Evolutionary conservation across 2,888 invertebrate genomes (phyloP).

Genomic region (Priocnemis perturbator): DNA sequence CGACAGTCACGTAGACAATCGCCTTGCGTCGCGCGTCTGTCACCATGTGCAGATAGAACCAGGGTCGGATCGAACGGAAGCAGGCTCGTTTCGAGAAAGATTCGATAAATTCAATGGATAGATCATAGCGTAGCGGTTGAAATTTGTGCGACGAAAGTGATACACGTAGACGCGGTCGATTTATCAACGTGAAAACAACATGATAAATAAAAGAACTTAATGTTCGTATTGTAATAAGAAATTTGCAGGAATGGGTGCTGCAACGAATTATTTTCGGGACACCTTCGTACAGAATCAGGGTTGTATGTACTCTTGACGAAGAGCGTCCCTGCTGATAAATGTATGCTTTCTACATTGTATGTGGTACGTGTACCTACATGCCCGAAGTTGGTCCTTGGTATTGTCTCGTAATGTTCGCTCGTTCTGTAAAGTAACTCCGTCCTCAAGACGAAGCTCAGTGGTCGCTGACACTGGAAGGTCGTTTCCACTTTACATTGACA

Average conservation of each 20-base stretch:
- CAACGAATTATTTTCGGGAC: too few species aligned
- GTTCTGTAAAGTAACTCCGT: conserved; percentile 40
- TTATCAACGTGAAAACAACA: too few species aligned
- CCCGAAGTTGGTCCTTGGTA: conserved; percentile 54
- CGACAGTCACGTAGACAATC: conserved; percentile 67
- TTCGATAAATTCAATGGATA: not conserved
- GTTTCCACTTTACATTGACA: conserved; percentile 58
- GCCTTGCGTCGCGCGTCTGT: conserved; percentile 65
- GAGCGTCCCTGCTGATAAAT: conserved; percentile 33
- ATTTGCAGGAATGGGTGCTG: too few species aligned
- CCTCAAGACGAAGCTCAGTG: conserved; percentile 57
- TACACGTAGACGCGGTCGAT: too few species aligned
- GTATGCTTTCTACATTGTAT: conserved; percentile 55
- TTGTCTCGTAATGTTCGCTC: conserved; percentile 52
- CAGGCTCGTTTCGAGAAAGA: conserved; percentile 19
- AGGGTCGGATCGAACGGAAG: conserved; percentile 54
- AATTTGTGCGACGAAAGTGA: too few species aligned
- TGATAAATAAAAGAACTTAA: too few species aligned
- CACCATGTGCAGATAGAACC: conserved; percentile 55
- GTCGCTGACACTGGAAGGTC: conserved; percentile 69
- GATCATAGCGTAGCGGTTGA: too few species aligned
- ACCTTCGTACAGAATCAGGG: too few species aligned
- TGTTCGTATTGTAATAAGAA: too few species aligned
- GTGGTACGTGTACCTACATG: conserved; percentile 39
- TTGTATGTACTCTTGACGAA: conserved; percentile 14